These are phyloP conservation scores for Eospalax fontanierii DNA, from an alignment of 2,797 vertebrate species.

Conservation along the genomic window DNA sequence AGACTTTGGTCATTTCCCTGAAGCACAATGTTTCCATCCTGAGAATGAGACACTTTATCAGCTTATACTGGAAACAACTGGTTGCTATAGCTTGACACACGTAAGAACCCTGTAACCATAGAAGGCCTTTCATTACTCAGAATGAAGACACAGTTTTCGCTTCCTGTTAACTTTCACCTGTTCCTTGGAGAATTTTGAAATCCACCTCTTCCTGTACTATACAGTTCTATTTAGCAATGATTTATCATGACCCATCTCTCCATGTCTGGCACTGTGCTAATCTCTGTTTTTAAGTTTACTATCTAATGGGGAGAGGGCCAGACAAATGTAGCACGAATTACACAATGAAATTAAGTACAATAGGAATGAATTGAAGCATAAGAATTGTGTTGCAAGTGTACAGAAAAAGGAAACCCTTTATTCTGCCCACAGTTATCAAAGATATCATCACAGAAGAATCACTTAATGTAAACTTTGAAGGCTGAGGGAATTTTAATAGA, in stretches of 20 bases:
- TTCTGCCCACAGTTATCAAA: slow-evolving; percentile 28
- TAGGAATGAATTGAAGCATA: not conserved
- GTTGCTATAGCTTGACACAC: not conserved
- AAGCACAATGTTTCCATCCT: not conserved
- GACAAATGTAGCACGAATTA: not conserved
- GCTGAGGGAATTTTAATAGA: not conserved
- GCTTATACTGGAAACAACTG: slow-evolving; percentile 37
- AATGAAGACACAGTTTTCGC: slow-evolving; percentile 20
- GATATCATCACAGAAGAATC: slow-evolving; percentile 43
- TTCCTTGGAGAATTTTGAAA: slow-evolving; percentile 62
- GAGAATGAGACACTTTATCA: not conserved
- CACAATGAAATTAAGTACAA: slow-evolving; percentile 36
- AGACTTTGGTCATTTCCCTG: not conserved
- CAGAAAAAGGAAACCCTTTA: not conserved
- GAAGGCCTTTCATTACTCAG: slow-evolving; percentile 32
- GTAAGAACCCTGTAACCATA: not conserved
- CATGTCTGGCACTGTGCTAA: not conserved
- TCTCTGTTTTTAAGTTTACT: not conserved
- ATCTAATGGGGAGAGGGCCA: not conserved
- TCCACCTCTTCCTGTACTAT: not conserved
- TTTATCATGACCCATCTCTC: not conserved
- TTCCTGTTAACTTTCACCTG: slow-evolving; percentile 41
- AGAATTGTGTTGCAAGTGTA: not conserved
- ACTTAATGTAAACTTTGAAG: slow-evolving; percentile 34
- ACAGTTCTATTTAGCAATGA: slow-evolving; percentile 28